Percentiles rank a stretch among this genome's conserved stretches.
Conservation (phyloP, 1,140 invertebrate genomes). For the Caenorhabditis inopinata region DNA sequence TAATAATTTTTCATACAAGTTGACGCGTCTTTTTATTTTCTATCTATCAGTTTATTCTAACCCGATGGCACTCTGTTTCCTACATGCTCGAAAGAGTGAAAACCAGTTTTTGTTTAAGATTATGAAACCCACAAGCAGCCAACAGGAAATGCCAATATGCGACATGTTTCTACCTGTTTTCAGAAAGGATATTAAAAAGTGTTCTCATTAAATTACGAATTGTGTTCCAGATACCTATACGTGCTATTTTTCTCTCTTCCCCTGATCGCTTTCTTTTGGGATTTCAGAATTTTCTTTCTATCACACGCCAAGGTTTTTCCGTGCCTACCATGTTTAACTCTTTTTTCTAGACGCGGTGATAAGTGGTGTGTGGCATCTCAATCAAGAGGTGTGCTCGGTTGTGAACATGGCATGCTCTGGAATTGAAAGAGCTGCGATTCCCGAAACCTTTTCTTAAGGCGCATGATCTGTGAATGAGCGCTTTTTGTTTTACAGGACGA, state of each 20-base stretch:
- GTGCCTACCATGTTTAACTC: neutral
- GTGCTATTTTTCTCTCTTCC: neutral
- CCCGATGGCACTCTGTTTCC: neutral
- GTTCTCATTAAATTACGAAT: neutral
- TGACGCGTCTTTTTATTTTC: neutral
- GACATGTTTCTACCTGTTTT: too few relatives aligned
- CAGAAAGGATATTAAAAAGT: neutral
- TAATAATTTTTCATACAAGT: neutral
- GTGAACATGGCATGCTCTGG: constrained; percentile 28
- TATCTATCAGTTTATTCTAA: constrained; percentile 27
- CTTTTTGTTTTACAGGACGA: constrained; percentile 39
- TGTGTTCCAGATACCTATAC: neutral
- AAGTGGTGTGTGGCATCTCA: constrained; percentile 21
- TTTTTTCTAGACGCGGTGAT: neutral
- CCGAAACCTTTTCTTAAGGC: neutral
- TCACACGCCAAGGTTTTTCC: neutral
- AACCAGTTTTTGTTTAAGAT: neutral
- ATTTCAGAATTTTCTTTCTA: neutral
- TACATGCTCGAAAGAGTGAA: neutral
- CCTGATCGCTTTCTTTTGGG: constrained; percentile 1
- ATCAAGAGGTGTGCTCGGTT: neutral
- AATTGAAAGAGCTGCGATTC: constrained; percentile 27
- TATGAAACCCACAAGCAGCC: neutral
- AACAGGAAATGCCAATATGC: too few relatives aligned
- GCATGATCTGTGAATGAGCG: constrained; percentile 33